Evolutionary conservation across 1,140 invertebrate genomes (phyloP).

Genomic region (Euwallacea similis): DNA sequence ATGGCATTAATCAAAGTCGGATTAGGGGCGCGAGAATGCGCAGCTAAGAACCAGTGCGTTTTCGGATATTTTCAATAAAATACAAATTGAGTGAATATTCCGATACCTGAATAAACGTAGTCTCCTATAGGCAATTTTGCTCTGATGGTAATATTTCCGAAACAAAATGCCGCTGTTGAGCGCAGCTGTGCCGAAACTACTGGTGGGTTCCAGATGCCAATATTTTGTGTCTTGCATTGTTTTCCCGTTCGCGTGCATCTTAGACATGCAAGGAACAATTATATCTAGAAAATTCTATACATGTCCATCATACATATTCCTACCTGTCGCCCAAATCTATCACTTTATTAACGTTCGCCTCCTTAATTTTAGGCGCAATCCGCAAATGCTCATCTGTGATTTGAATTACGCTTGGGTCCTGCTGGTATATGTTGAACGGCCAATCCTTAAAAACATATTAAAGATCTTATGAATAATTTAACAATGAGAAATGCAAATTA

Average conservation of each 20-base stretch:
- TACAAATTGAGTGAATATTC: slow-evolving; percentile 5
- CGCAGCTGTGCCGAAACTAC: slow-evolving; percentile 41
- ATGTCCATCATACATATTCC: neutral
- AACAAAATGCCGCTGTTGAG: slow-evolving; percentile 63
- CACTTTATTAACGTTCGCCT: neutral
- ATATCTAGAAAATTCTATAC: slow-evolving; percentile 15
- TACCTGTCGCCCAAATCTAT: slow-evolving; percentile 9
- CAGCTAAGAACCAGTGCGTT: neutral
- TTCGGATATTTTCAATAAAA: neutral
- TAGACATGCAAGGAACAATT: too few species aligned
- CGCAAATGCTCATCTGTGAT: slow-evolving; percentile 5
- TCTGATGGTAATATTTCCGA: slow-evolving; percentile 63
- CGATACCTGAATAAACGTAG: slow-evolving; percentile 64
- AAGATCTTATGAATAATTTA: neutral
- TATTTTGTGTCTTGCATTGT: slow-evolving; percentile 22
- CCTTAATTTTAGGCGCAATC: slow-evolving; percentile 3
- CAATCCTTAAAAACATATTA: slow-evolving; percentile 18
- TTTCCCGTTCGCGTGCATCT: slow-evolving; percentile 38
- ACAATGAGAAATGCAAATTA: slow-evolving; percentile 1
- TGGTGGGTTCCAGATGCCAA: slow-evolving; percentile 26
- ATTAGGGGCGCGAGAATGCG: too few species aligned
- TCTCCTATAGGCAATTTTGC: slow-evolving; percentile 69
- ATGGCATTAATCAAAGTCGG: too few species aligned
- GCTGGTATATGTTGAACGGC: slow-evolving; percentile 15
- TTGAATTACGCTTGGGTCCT: slow-evolving; percentile 4